phyloP scores from a whole-genome alignment of 2,888 invertebrate species.

The Drosophila vallismaia region DNA sequence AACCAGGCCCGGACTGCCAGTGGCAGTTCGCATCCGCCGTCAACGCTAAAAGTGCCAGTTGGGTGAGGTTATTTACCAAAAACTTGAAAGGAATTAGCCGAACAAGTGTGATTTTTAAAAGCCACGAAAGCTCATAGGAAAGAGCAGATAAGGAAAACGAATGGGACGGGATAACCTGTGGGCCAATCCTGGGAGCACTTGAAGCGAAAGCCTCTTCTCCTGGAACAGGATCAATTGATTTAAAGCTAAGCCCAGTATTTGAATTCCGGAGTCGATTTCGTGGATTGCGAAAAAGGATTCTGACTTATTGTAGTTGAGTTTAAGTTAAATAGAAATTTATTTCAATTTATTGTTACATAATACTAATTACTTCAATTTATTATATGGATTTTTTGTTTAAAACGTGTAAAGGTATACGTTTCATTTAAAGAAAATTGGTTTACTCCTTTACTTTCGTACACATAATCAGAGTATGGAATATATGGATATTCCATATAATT shows the following conservation, averaged over 20 bases:
- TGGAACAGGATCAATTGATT: neutral
- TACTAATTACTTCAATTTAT: too few relatives aligned
- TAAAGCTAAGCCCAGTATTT: neutral
- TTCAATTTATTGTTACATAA: too few relatives aligned
- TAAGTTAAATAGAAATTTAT: too few relatives aligned
- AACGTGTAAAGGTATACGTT: too few relatives aligned
- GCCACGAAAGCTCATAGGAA: slow-evolving; percentile 13
- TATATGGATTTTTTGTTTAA: too few relatives aligned
- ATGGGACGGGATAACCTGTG: slow-evolving; percentile 9
- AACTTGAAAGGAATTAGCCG: slow-evolving; percentile 59
- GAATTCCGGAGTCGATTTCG: neutral
- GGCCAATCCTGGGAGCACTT: neutral
- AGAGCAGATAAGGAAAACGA: slow-evolving; percentile 23
- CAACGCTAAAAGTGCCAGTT: slow-evolving; percentile 52
- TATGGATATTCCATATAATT: too few relatives aligned
- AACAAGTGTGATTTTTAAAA: slow-evolving; percentile 44
- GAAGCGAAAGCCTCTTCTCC: slow-evolving; percentile 1
- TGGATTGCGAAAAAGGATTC: too few relatives aligned
- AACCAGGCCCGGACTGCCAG: slow-evolving; percentile 1
- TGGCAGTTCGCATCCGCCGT: slow-evolving; percentile 26
- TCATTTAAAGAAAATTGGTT: too few relatives aligned
- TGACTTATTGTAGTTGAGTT: too few relatives aligned
- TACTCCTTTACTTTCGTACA: too few relatives aligned
- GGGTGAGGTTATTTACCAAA: slow-evolving; percentile 53
- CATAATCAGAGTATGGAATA: too few relatives aligned